phyloP scores from a whole-genome alignment of 2,888 invertebrate species.

The Deilephila elpenor region DNA sequence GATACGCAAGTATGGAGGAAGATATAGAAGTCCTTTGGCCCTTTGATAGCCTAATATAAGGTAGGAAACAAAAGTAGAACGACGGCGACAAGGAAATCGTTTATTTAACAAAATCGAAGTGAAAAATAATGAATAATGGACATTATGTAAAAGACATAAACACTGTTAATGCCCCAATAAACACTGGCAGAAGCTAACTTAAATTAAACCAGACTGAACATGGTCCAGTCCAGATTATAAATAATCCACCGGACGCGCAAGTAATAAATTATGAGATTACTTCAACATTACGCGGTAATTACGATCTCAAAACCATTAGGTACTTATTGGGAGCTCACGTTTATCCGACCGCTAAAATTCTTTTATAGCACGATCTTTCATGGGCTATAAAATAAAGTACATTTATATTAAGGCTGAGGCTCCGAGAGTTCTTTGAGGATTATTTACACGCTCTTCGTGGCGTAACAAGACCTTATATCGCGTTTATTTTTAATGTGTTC shows the following conservation, averaged over 20 bases:
- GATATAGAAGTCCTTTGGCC: too few relatives aligned
- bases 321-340: conserved; percentile 30
- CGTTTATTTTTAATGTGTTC: conserved; percentile 32
- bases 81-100: background rate
- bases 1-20: too few relatives aligned
- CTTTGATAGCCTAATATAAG: too few relatives aligned
- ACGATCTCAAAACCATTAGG: conserved; percentile 30
- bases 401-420: conserved; percentile 36
- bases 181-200: conserved; percentile 5
- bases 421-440: conserved; percentile 32
- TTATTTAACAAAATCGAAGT: background rate
- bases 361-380: conserved; percentile 37
- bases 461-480: conserved; percentile 33
- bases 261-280: conserved; percentile 31
- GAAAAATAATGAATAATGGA: background rate
- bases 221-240: conserved; percentile 18
- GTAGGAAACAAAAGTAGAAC: too few relatives aligned
- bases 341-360: conserved; percentile 33
- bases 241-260: conserved; percentile 7
- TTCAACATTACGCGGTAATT: conserved; percentile 30
- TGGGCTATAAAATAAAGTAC: conserved; percentile 42
- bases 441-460: conserved; percentile 35
- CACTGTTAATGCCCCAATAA: background rate
- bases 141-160: background rate
- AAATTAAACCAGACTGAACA: background rate